Evolutionary conservation across 2,113 vertebrate species (phyloP), one percentile per base, ranked within the genome.

Genomic region (Marcusenius ussheri): DNA sequence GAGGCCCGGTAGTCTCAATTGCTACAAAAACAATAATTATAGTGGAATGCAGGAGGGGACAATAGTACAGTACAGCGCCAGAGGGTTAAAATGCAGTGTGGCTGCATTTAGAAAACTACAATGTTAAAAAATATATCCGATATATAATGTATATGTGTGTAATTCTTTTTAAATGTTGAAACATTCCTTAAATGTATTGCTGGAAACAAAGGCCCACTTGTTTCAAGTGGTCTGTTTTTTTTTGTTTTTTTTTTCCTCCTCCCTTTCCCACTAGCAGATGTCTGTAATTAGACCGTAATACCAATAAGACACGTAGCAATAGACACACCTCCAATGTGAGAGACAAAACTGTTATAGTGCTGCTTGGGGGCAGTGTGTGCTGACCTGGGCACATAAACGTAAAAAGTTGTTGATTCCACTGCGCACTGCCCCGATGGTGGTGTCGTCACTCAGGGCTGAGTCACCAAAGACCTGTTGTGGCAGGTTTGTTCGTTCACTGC

Each of bases 141-240:
- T 66, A n/a, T 62, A 62, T 62, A 66, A 27, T 62, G 2, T 66
- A 0, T 27, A 27, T 66, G 9, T 70, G 10, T 27, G 27, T 31
- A 13, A 70, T 58, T 66, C 19, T 62, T 88, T 88, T 46, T n/a
- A 9, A 88, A 45, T 46, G 39, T 66, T 31, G 35, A 53, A 50
- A 46, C 56, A 39, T 58, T 47, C 24, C 21, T 77, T 47, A 62
- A 62, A 66, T 42, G 21, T 47, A 87, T 83, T n/a, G 17, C 47
- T 27, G 19, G 24, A 50, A 56, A 91, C 91, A 91, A 89, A 90
- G 92, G 51, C 77, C 58, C 45, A 46, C 89, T 88, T 91, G 89
- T 91, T 91, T 56, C 85, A 91, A 88, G 35, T 9, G 50, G 50
- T 53, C 66, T 62, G 49, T 83, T n/a, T 66, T 83, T 88, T 56